Evolutionary conservation across 2,797 vertebrate species (phyloP).

Genomic region (Bovichtus diacanthus): DNA sequence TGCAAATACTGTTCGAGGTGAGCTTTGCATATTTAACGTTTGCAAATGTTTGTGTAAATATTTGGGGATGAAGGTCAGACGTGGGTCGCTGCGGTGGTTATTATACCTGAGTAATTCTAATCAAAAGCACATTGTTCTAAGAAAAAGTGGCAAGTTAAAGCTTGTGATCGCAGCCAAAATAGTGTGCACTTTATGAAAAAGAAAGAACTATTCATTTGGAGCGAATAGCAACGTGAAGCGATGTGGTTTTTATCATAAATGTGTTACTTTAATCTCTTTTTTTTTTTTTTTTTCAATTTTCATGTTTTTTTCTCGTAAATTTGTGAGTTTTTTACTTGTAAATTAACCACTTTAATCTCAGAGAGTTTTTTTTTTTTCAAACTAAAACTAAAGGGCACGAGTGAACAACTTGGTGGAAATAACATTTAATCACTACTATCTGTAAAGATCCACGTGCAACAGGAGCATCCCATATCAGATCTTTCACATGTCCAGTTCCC

Average conservation of each 20-base stretch:
- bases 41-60: slow-evolving; percentile 21
- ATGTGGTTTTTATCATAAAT: too few species aligned
- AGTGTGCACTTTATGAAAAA: too few species aligned
- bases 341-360: too few species aligned
- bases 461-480: slow-evolving; percentile 24
- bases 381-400: neutral
- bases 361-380: neutral
- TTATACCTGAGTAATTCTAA: neutral
- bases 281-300: too few species aligned
- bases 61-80: neutral
- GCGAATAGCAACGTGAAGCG: too few species aligned
- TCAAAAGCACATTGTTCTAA: neutral
- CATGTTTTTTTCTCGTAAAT: too few species aligned
- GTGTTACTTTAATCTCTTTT: too few species aligned
- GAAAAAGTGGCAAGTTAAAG: neutral
- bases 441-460: neutral
- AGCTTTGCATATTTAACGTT: slow-evolving; percentile 59
- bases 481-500: slow-evolving; percentile 53
- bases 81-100: neutral
- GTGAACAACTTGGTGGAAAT: neutral
- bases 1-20: slow-evolving; percentile 29
- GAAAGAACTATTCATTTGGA: too few species aligned
- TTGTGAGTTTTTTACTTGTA: too few species aligned
- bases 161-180: neutral
- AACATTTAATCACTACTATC: neutral